These are phyloP conservation scores for Aurelia sp. DNA, from an alignment of 30 jellyfish, hydroid and myxozoan genomes.

Conservation along the genomic window DNA sequence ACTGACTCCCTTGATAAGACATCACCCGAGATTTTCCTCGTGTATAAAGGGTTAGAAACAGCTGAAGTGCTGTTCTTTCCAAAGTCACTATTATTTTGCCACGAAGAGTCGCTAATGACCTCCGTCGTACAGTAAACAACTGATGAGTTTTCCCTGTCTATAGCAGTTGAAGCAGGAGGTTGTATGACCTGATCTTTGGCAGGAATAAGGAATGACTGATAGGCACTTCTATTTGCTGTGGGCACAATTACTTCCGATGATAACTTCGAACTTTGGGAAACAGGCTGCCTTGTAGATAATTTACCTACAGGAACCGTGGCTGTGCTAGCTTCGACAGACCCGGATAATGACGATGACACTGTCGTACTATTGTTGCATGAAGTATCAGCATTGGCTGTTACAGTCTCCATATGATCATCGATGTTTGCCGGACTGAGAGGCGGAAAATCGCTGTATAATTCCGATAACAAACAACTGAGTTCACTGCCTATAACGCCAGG, in stretches of 20 bases:
- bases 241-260: no score
- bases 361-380: background rate
- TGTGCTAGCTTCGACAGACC: background rate
- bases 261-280: no score
- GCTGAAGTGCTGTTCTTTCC: background rate
- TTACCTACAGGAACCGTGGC: background rate
- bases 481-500: constrained; percentile 66
- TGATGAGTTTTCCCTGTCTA: background rate
- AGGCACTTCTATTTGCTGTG: no score
- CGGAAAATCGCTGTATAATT: constrained; percentile 58
- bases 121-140: constrained; percentile 21
- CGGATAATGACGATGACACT: background rate
- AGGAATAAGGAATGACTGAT: no score
- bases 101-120: constrained; percentile 51
- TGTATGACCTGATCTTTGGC: background rate
- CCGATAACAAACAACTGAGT: constrained; percentile 41
- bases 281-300: background rate
- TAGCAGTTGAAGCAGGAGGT: background rate
- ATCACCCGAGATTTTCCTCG: background rate
- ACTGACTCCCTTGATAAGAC: background rate
- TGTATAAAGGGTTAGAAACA: background rate
- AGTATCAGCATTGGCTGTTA: background rate
- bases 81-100: background rate
- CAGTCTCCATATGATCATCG: constrained; percentile 54
- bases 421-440: constrained; percentile 43